Percentiles rank a stretch among this genome's conserved stretches.
phyloP scores from a whole-genome alignment of 1,140 invertebrate genomes.

The honey bee (Apis mellifera) region DNA sequence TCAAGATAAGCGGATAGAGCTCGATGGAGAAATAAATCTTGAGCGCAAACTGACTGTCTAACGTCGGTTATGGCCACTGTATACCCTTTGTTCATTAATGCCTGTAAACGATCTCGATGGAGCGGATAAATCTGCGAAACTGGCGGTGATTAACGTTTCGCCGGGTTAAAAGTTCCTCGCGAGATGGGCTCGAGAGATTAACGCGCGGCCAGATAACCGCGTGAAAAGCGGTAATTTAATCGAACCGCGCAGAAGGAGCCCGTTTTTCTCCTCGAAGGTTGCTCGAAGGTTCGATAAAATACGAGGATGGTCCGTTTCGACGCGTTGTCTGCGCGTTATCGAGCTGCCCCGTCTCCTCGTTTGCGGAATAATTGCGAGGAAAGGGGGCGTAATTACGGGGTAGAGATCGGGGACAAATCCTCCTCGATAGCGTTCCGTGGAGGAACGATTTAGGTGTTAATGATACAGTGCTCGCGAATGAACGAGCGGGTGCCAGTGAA shows the following conservation, averaged over 20 bases:
- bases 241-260: neutral
- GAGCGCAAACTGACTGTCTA: no score
- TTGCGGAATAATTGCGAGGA: constrained; percentile 1
- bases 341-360: neutral
- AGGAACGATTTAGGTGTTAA: neutral
- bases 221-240: constrained; percentile 51
- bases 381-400: constrained; percentile 1
- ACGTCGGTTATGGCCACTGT: no score
- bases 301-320: constrained; percentile 1
- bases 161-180: constrained; percentile 14
- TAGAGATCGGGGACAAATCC: neutral
- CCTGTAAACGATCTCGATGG: constrained; percentile 9
- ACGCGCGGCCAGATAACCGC: constrained; percentile 28
- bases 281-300: neutral
- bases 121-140: constrained; percentile 40
- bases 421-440: no score
- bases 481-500: neutral
- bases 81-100: neutral
- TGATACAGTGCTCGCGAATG: neutral
- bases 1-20: no score
- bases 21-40: no score
- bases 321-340: neutral
- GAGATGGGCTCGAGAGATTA: constrained; percentile 47
- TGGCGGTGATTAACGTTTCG: constrained; percentile 33
- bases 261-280: neutral